Percentiles rank a stretch among this genome's conserved stretches.
Conservation (phyloP, 2,888 invertebrate species). For the Hydrotaea diabolus region DNA sequence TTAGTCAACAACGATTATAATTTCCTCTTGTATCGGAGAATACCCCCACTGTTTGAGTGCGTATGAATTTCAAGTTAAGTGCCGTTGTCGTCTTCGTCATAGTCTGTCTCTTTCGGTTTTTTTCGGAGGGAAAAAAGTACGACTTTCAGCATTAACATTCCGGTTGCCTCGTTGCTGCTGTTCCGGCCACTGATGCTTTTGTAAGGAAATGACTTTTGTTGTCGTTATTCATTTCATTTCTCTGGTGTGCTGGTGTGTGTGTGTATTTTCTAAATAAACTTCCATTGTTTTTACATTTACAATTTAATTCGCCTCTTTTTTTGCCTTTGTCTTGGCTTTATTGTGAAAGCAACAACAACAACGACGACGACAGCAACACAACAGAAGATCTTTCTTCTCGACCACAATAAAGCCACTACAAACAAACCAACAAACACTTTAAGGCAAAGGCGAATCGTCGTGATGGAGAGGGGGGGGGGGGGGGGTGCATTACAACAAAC, state of each 20-base stretch:
- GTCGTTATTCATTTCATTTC: neutral
- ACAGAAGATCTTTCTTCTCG: neutral
- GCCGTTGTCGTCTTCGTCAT: neutral
- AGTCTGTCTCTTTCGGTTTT: neutral
- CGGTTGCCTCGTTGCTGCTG: neutral
- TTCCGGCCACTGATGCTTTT: neutral
- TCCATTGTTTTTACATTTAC: conserved; percentile 30
- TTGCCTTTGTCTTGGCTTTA: neutral
- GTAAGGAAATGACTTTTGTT: conserved; percentile 27
- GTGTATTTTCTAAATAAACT: conserved; percentile 14
- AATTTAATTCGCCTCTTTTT: conserved; percentile 6
- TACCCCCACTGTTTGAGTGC: neutral
- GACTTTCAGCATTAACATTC: conserved; percentile 1
- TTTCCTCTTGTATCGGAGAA: too few relatives aligned
- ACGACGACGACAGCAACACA: too few relatives aligned
- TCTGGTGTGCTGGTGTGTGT: neutral
- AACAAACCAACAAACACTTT: neutral
- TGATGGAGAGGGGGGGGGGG: too few relatives aligned
- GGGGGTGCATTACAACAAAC: too few relatives aligned
- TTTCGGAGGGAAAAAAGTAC: conserved; percentile 1
- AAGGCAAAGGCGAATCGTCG: neutral
- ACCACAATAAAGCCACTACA: neutral
- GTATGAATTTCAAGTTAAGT: conserved; percentile 22
- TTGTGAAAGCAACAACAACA: neutral
- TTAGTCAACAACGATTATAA: too few relatives aligned